Conservation (phyloP, 2,888 invertebrate species). For the Lamellibrachia satsuma region DNA sequence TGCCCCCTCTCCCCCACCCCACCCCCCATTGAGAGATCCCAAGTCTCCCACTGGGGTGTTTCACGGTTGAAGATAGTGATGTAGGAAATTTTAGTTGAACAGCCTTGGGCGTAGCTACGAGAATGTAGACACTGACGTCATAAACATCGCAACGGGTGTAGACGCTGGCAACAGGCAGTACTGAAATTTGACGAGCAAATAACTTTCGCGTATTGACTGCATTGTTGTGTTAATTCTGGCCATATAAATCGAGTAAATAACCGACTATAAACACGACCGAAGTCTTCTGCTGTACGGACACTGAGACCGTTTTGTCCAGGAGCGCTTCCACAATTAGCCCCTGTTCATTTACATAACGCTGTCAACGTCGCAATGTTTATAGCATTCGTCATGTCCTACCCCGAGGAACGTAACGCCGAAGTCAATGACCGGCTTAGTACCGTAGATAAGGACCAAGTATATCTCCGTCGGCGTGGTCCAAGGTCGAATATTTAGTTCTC, state of each 20-base stretch:
- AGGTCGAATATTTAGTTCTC: not conserved
- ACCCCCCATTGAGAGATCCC: no score
- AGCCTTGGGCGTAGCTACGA: not conserved
- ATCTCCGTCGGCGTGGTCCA: not conserved
- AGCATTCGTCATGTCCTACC: not conserved
- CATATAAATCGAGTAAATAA: not conserved
- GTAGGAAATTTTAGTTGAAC: not conserved
- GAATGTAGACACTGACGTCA: not conserved
- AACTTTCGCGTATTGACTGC: not conserved
- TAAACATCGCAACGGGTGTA: not conserved
- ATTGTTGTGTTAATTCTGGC: not conserved
- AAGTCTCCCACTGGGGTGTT: not conserved
- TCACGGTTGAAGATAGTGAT: not conserved
- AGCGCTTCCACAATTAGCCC: not conserved
- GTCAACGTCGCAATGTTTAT: not conserved
- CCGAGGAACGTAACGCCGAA: not conserved
- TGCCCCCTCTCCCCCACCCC: no score
- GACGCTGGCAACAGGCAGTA: not conserved
- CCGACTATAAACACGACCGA: not conserved
- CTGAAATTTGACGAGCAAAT: not conserved
- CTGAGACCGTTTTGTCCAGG: no score
- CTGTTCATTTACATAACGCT: not conserved
- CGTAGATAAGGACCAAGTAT: not conserved
- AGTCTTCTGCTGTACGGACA: not conserved
- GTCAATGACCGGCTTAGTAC: not conserved